A percentile compares a stretch with the other conserved stretches of the same genome.
These are phyloP conservation scores for Aphyosemion australe DNA, from an alignment of 2,113 vertebrate genomes.

Conservation along the genomic window DNA sequence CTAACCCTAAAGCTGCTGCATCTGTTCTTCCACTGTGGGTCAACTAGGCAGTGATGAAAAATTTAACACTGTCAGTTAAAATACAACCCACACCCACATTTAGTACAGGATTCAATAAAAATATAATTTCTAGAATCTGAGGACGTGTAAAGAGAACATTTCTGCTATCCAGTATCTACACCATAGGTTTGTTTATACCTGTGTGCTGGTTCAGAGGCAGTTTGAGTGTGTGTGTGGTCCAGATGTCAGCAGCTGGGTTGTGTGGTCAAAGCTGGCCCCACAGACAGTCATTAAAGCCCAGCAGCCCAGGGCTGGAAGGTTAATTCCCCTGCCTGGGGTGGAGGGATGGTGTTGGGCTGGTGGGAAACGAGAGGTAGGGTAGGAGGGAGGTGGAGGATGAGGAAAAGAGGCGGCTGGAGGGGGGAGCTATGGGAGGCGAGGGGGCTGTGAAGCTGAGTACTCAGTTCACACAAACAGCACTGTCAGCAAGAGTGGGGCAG, in stretches of 20 bases:
- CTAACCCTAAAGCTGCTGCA: constrained; percentile 31
- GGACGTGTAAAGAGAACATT: constrained; percentile 11
- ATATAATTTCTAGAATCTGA: constrained; percentile 1
- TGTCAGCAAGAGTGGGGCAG: constrained; percentile 75
- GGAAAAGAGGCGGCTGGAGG: constrained; percentile 6
- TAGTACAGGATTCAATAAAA: constrained; percentile 30
- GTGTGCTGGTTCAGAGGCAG: constrained; percentile 7
- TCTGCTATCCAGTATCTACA: constrained; percentile 3
- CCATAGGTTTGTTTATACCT: constrained; percentile 12
- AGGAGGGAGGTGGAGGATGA: constrained; percentile 45
- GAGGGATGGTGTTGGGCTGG: constrained; percentile 19
- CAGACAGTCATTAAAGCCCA: constrained; percentile 77
- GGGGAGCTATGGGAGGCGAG: constrained; percentile 63
- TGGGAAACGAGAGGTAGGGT: constrained; percentile 53
- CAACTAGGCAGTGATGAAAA: constrained; percentile 32
- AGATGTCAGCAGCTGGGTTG: constrained; percentile 77
- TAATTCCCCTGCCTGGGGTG: constrained; percentile 70
- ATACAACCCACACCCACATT: constrained; percentile 22
- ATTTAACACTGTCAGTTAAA: constrained; percentile 16
- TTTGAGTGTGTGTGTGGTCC: constrained; percentile 55
- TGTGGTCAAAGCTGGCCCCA: constrained; percentile 60
- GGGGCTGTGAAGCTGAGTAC: constrained; percentile 75
- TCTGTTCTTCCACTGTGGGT: constrained; percentile 23
- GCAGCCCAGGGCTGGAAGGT: constrained; percentile 72
- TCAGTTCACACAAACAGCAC: constrained; percentile 76